Percentiles rank a stretch among this genome's conserved stretches.
Evolutionary conservation across 2,888 invertebrate genomes (phyloP).

Genomic region (Tuta absoluta): DNA sequence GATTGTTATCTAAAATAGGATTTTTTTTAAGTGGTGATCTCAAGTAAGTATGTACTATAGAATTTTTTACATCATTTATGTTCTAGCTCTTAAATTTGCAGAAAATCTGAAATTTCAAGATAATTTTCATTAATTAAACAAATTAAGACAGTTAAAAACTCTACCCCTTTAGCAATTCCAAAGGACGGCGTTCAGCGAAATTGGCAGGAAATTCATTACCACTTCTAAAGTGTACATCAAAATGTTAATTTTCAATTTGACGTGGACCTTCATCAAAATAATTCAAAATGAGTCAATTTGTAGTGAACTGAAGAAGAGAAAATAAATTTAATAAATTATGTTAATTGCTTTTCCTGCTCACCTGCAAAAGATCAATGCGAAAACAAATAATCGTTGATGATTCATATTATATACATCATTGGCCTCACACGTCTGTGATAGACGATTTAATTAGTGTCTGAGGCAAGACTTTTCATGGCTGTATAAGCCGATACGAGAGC

Average conservation of each 20-base stretch:
- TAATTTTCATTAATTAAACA: neutral
- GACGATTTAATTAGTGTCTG: too few species aligned
- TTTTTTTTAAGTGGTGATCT: too few species aligned
- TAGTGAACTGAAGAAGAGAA: neutral
- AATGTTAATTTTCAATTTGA: constrained; percentile 20
- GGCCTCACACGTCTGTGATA: too few species aligned
- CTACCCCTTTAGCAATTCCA: constrained; percentile 3
- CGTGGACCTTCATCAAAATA: constrained; percentile 23
- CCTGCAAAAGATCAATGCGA: too few species aligned
- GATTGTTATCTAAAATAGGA: too few species aligned
- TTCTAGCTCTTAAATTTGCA: too few species aligned
- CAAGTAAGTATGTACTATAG: too few species aligned
- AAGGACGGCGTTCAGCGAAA: neutral
- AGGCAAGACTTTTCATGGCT: too few species aligned
- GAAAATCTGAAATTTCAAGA: neutral
- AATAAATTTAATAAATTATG: neutral
- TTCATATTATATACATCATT: too few species aligned
- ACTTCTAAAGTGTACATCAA: constrained; percentile 14
- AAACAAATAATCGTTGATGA: too few species aligned
- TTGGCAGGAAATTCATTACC: constrained; percentile 19
- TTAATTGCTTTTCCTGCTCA: too few species aligned
- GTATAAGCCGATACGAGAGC: too few species aligned
- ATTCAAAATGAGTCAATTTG: constrained; percentile 23
- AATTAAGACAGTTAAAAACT: constrained; percentile 4
- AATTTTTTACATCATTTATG: neutral